phyloP scores from a whole-genome alignment of 2,888 invertebrate species.

The Latheticus oryzae region DNA sequence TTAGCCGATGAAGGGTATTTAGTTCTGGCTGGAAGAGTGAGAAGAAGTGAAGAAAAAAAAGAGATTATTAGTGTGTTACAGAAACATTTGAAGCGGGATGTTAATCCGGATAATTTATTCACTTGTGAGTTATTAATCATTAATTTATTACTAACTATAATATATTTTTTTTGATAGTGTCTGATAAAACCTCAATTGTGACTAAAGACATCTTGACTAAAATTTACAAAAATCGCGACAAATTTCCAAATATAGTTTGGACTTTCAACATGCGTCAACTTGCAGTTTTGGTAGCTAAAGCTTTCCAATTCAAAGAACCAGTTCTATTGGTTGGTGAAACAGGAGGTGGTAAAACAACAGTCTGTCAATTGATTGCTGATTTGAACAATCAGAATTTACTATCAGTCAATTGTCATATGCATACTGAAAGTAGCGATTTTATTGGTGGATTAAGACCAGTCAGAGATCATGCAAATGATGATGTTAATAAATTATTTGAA shows the following conservation, averaged over 20 bases:
- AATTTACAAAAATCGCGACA: slow-evolving; percentile 69
- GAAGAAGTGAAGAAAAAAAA: slow-evolving; percentile 83
- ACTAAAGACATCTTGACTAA: slow-evolving; percentile 78
- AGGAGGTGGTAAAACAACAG: slow-evolving; percentile 97
- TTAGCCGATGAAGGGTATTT: slow-evolving; percentile 96
- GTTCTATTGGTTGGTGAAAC: slow-evolving; percentile 97
- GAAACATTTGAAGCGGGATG: slow-evolving; percentile 82
- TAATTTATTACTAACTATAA: slow-evolving; percentile 7
- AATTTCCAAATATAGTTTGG: slow-evolving; percentile 90
- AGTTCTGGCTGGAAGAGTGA: slow-evolving; percentile 91
- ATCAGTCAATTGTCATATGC: slow-evolving; percentile 97
- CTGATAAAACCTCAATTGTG: slow-evolving; percentile 78
- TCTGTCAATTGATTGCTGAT: slow-evolving; percentile 88
- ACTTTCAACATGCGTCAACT: slow-evolving; percentile 90
- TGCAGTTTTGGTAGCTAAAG: slow-evolving; percentile 83
- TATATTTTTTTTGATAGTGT: slow-evolving; percentile 60
- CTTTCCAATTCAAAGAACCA: slow-evolving; percentile 92
- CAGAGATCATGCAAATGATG: slow-evolving; percentile 66
- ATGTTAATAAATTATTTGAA: slow-evolving; percentile 80
- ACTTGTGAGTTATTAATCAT: slow-evolving; percentile 66
- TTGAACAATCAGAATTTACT: slow-evolving; percentile 75
- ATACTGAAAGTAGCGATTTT: slow-evolving; percentile 98
- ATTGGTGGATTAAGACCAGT: slow-evolving; percentile 95
- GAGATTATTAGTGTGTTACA: slow-evolving; percentile 84
- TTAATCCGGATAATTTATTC: slow-evolving; percentile 79